Evolutionary conservation across 1,140 invertebrate genomes (phyloP).

Genomic region (Tetraneura akinire): DNA sequence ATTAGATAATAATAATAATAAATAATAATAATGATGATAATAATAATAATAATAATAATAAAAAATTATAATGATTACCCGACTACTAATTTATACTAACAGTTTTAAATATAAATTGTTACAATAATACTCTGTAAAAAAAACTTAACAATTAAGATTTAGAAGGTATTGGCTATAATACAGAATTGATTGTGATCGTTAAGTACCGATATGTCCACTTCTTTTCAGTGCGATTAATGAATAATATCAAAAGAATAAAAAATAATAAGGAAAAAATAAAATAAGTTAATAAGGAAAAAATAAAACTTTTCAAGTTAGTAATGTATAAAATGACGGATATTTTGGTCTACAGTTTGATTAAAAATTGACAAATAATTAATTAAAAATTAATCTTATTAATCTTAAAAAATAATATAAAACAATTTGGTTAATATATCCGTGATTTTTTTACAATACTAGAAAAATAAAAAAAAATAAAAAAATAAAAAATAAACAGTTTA

Average conservation of each 20-base stretch:
- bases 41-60: neutral
- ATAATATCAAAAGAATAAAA: neutral
- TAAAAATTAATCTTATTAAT: neutral
- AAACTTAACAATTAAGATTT: constrained; percentile 49
- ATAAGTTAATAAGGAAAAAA: constrained; percentile 21
- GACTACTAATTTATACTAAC: constrained; percentile 29
- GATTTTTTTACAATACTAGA: neutral
- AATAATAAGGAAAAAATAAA: neutral
- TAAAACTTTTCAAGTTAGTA: neutral
- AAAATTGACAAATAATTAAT: neutral
- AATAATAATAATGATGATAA: constrained; percentile 4
- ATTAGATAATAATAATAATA: neutral
- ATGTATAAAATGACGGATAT: constrained; percentile 5
- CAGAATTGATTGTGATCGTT: constrained; percentile 50
- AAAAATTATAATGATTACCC: neutral
- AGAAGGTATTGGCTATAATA: constrained; percentile 37
- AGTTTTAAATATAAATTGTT: constrained; percentile 19
- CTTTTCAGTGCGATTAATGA: constrained; percentile 33
- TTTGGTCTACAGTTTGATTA: neutral
- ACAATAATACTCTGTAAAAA: constrained; percentile 42
- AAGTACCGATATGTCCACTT: constrained; percentile 39
- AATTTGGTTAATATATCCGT: neutral
- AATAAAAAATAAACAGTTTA: constrained; percentile 51
- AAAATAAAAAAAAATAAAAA: constrained; percentile 28
- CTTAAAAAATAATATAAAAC: neutral